Evolutionary conservation across 2,797 vertebrate genomes (phyloP).

Genomic region (Cyprinella venusta): DNA sequence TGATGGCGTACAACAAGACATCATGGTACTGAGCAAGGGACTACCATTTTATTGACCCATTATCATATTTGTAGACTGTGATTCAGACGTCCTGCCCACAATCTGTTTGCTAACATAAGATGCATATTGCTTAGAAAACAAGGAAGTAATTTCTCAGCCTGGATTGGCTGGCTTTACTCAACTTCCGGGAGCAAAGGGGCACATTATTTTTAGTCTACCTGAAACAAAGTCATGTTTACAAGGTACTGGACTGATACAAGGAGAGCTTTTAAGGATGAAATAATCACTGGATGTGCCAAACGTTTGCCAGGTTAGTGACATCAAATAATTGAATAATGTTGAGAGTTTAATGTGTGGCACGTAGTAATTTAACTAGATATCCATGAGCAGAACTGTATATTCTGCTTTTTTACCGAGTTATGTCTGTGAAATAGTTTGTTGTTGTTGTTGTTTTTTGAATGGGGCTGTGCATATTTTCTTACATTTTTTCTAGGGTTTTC

Average conservation of each 20-base stretch:
- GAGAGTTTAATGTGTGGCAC: background rate
- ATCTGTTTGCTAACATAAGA: conserved; percentile 13
- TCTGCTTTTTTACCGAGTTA: background rate
- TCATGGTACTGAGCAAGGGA: background rate
- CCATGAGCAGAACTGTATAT: background rate
- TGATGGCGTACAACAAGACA: conserved; percentile 30
- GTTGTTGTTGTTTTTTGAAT: background rate
- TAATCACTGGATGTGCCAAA: conserved; percentile 33
- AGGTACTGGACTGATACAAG: conserved; percentile 9
- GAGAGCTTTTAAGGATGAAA: conserved; percentile 10
- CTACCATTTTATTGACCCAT: conserved; percentile 14
- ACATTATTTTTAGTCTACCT: background rate
- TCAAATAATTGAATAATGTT: background rate
- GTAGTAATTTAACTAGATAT: background rate
- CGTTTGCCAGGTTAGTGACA: conserved; percentile 29
- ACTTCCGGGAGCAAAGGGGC: conserved; percentile 4
- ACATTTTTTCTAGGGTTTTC: too few species aligned
- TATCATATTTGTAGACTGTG: background rate
- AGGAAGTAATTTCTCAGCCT: background rate
- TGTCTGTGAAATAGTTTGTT: background rate
- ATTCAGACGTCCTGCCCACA: background rate
- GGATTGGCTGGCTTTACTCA: background rate
- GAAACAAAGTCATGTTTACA: conserved; percentile 28
- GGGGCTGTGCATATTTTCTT: background rate
- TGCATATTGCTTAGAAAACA: conserved; percentile 14